Base-by-base conservation (phyloP, 2,888 invertebrate genomes). In the Perizoma affinitatum region DNA sequence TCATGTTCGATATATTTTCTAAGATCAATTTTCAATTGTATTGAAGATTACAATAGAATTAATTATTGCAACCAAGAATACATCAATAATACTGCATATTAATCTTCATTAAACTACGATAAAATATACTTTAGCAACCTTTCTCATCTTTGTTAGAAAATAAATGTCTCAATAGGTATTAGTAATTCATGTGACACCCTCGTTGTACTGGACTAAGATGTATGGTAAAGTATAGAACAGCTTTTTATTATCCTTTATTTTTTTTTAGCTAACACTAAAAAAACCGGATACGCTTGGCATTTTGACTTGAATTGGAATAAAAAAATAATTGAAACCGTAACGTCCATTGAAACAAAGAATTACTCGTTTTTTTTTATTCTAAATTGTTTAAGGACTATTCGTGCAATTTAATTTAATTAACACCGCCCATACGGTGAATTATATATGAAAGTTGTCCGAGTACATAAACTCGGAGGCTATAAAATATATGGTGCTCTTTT, bases 321-420 rank as follows among this genome's bases (percentile, higher is more conserved):
- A 22, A 22, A 22, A 22, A 22, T 2, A 22, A 22, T 22, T 22
- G 22, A 22, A 22, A 38, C 38, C 38, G 38, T 38, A 38, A 38
- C 22, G 22, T 22, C 22, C 22, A 22, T 22, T 22, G 1, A 22
- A 22, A 22, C 22, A 22, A 22, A 22, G 22, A 22, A 22, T 22
- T 22, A 3, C 3, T 22, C 22, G 22, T 22, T 22, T 22, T 22
- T 44, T 55, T 43, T n/a, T n/a, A n/a, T n/a, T 36, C 34, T 8
- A 54, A 49, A 54, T 44, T 42, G 41, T 49, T 43, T 50, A 46
- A 58, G 54, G 62, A 54, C 50, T 40, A 56, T 54, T 59, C 42
- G 63, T 66, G 66, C 66, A 66, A 63, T 66, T 60, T 51, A 53
- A 50, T 61, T 40, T 46, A 36, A 46, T 54, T 6, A 45, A 54